phyloP scores from a whole-genome alignment of 2,888 invertebrate species.

The Plagodis pulveraria region DNA sequence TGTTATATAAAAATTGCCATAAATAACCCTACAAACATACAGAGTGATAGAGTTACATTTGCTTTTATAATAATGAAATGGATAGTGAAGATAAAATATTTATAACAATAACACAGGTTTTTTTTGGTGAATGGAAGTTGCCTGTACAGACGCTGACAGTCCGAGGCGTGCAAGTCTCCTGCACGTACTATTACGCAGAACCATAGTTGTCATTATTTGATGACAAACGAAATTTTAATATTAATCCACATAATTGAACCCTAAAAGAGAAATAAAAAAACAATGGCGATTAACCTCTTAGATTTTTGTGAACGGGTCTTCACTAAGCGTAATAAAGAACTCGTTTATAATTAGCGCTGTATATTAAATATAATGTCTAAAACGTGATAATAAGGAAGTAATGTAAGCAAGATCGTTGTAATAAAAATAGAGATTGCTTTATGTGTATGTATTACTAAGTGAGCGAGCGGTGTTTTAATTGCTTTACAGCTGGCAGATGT shows the following conservation, averaged over 20 bases:
- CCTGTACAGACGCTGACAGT: no score
- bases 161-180: no score
- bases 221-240: not conserved
- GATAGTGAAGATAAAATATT: no score
- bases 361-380: conserved; percentile 77
- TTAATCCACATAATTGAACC: conserved; percentile 40
- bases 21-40: no score
- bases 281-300: conserved; percentile 73
- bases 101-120: no score
- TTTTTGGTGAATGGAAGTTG: no score
- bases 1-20: no score
- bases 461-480: conserved; percentile 71
- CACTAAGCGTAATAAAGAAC: conserved; percentile 71
- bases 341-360: conserved; percentile 79
- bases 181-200: no score
- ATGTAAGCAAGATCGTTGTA: conserved; percentile 78
- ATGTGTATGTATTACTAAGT: conserved; percentile 77
- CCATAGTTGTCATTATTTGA: no score
- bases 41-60: no score
- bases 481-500: conserved; percentile 61
- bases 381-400: conserved; percentile 80
- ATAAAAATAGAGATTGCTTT: conserved; percentile 70
- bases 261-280: conserved; percentile 58
- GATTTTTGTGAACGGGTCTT: conserved; percentile 68
- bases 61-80: no score